Conservation (phyloP, 2,113 vertebrate species). For the Taxidea taxus region DNA sequence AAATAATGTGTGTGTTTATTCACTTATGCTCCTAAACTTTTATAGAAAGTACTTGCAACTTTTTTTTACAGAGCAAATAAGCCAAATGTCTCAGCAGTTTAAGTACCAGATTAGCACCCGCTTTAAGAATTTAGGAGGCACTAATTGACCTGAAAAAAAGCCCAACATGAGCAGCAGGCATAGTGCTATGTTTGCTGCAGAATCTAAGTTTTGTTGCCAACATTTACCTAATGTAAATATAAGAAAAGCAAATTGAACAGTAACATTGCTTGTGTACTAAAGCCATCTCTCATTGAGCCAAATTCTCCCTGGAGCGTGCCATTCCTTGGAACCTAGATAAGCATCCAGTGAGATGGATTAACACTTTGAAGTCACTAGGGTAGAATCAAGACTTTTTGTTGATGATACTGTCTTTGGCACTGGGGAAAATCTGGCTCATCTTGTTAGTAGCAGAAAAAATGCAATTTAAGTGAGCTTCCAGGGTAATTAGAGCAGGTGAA, state of each 20-base stretch:
- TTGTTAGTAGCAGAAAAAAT: constrained; percentile 72
- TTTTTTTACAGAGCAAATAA: constrained; percentile 32
- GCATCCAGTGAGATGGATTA: constrained; percentile 64
- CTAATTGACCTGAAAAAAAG: constrained; percentile 73
- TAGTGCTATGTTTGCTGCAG: constrained; percentile 21
- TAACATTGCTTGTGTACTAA: constrained; percentile 23
- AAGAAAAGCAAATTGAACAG: constrained; percentile 54
- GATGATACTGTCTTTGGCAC: constrained; percentile 63
- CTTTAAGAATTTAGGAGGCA: constrained; percentile 49
- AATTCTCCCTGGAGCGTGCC: constrained; percentile 47
- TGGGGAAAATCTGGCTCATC: constrained; percentile 68
- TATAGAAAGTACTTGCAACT: neutral
- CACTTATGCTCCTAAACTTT: neutral
- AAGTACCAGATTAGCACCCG: constrained; percentile 54
- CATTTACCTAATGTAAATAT: constrained; percentile 55
- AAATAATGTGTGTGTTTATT: constrained; percentile 9
- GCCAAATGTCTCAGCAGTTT: constrained; percentile 44
- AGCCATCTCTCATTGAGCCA: constrained; percentile 48
- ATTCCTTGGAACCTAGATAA: constrained; percentile 61
- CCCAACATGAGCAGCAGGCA: constrained; percentile 52
- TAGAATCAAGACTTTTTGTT: constrained; percentile 66
- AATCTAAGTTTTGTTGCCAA: constrained; percentile 28
- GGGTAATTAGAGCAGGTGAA: constrained; percentile 77
- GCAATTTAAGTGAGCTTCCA: constrained; percentile 66
- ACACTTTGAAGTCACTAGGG: constrained; percentile 57